Conservation (phyloP, 2,113 vertebrate species). For the Prochilodus magdalenae region DNA sequence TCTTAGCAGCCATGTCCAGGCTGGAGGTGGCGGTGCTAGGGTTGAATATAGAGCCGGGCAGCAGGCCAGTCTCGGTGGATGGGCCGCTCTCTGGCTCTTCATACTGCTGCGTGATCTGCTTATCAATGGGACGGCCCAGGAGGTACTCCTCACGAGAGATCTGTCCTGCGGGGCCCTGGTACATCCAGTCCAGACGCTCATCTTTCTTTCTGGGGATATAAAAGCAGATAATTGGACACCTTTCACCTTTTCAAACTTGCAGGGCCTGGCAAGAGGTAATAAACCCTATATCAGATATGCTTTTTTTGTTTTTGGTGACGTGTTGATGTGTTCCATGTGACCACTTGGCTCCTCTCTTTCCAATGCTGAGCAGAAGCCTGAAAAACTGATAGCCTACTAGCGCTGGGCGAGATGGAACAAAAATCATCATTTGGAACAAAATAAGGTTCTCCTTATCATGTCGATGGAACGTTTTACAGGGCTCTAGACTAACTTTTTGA, state of each 20-base stretch:
- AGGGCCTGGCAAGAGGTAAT: neutral
- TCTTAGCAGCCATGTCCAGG: conserved; percentile 94
- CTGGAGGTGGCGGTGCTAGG: conserved; percentile 78
- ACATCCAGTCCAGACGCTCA: conserved; percentile 99
- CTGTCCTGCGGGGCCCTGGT: conserved; percentile 91
- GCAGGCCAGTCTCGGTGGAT: conserved; percentile 87
- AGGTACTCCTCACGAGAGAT: conserved; percentile 96
- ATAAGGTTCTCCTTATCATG: no score
- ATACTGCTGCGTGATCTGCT: conserved; percentile 87
- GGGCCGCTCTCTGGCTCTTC: conserved; percentile 87
- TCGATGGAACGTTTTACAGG: no score
- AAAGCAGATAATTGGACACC: neutral
- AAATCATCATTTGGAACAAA: no score
- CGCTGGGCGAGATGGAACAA: no score
- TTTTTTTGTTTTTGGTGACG: no score
- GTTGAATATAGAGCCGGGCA: conserved; percentile 92
- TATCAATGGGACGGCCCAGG: conserved; percentile 92
- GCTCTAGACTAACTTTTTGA: no score
- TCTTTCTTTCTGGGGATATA: conserved; percentile 85
- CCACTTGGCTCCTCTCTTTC: no score
- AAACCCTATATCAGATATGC: neutral
- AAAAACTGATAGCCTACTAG: no score
- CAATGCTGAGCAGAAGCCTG: no score
- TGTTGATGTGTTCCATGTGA: no score
- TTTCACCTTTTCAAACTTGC: neutral